Evolutionary conservation across 1,140 invertebrate species (phyloP).

Genomic region (Saccostrea cuccullata): DNA sequence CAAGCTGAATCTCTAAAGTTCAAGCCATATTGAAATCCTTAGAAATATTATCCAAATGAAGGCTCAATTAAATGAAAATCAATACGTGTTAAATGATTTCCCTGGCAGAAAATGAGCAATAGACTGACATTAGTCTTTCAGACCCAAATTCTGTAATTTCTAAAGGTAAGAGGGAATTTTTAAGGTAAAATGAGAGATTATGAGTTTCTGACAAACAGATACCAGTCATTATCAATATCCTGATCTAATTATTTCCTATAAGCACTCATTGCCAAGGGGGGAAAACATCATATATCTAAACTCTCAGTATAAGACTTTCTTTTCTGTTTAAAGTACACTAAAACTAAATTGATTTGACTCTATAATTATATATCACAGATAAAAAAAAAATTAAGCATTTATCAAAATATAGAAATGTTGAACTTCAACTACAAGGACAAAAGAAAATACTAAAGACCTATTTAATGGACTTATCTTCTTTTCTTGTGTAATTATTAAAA

Average conservation of each 20-base stretch:
- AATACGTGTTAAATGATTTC: slow-evolving; percentile 33
- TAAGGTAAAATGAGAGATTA: slow-evolving; percentile 9
- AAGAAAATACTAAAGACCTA: background rate
- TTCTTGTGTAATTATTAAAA: slow-evolving; percentile 14
- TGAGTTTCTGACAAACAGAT: slow-evolving; percentile 16
- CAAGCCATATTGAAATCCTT: slow-evolving; percentile 11
- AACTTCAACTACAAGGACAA: background rate
- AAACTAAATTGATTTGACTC: background rate
- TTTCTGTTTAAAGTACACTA: background rate
- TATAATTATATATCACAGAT: background rate
- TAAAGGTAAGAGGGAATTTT: slow-evolving; percentile 15
- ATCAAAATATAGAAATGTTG: background rate
- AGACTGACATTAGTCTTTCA: slow-evolving; percentile 27
- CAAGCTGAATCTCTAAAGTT: slow-evolving; percentile 8
- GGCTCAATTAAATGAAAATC: slow-evolving; percentile 28
- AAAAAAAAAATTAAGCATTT: background rate
- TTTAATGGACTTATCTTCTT: background rate
- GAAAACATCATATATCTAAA: background rate
- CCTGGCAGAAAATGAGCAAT: slow-evolving; percentile 7
- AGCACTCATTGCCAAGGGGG: background rate
- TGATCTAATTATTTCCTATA: background rate
- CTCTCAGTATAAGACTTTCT: background rate
- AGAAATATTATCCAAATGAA: slow-evolving; percentile 31
- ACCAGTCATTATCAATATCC: background rate
- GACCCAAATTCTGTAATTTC: slow-evolving; percentile 3